phyloP scores from a whole-genome alignment of 1,140 invertebrate species.

The Rhopalosiphum padi region DNA sequence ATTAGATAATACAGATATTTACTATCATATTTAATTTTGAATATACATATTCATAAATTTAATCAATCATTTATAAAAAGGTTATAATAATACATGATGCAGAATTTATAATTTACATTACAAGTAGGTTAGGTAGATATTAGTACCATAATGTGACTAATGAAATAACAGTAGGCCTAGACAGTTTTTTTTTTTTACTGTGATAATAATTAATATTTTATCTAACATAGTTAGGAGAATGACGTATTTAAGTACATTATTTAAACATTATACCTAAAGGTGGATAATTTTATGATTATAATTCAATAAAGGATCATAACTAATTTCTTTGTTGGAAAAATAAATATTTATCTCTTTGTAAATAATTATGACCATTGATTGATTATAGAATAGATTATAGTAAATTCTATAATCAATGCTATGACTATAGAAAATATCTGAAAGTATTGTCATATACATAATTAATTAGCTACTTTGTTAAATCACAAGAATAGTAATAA shows the following conservation, averaged over 20 bases:
- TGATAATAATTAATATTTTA: constrained; percentile 11
- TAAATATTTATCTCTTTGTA: not conserved
- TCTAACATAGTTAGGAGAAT: not conserved
- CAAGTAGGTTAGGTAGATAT: not conserved
- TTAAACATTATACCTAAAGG: not conserved
- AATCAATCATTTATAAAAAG: not conserved
- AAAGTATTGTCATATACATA: not conserved
- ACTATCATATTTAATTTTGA: not conserved
- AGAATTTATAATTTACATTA: not conserved
- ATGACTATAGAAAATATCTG: not conserved
- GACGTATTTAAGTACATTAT: not conserved
- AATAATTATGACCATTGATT: not conserved
- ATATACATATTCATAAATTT: not conserved
- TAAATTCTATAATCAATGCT: not conserved
- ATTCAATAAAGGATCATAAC: not conserved
- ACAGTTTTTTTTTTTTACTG: not conserved
- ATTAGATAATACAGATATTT: not conserved
- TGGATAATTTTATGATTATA: not conserved
- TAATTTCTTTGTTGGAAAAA: not conserved
- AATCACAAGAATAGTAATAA: not conserved
- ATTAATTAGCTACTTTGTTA: not conserved
- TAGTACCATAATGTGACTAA: not conserved
- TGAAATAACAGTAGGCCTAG: not conserved
- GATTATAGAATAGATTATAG: too few relatives aligned
- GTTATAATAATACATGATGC: not conserved